Base-by-base conservation (phyloP, 1,140 invertebrate genomes). In the Berghia stephanieae region DNA sequence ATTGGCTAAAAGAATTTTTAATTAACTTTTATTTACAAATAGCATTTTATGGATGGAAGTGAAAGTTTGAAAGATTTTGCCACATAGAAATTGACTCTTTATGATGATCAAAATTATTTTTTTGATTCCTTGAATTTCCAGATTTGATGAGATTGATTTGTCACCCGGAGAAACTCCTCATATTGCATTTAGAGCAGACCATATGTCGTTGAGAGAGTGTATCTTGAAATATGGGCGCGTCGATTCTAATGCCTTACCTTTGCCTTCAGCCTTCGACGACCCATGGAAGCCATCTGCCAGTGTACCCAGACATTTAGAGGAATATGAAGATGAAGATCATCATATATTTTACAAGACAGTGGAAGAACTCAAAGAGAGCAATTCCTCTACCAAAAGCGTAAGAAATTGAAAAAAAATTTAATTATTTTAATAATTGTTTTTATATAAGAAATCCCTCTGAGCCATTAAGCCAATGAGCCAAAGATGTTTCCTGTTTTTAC, bases 321-420 rank as follows among this genome's bases (percentile, higher is more conserved):
- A 87, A 21, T 87, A 87, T 71, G 82, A 84, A 24, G 85, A 86
- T 78, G 82, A 83, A 16, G n/a, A n/a, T 10, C 86, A 88, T 66
- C 85, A 88, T 80, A 60, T 86, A 4, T 79, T 86, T 42, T 86
- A 87, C 76, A 87, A 87, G 67, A 84, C 86, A 4, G 78, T 87
- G 18, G 81, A 86, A 38, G 82, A 84, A n/a, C 78, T 83, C 1
- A 82, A 80, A 1, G 46, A 75, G 16, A 77, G 67, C 13, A 81
- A 80, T 63, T 71, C 52, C 6, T 52, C 63, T 13, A 71, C 75
- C 21, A 63, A 72, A n/a, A 79, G 77, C 75, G 84, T 85, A 81
- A 82, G 84, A 79, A 38, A 43, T n/a, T 57, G 31, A 24, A 40
- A 40, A 24, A 70, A 43, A 44, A 38, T 55, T 43, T 67, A n/a